Conservation (phyloP, 1,140 invertebrate species). For the Archivesica marissinica region DNA sequence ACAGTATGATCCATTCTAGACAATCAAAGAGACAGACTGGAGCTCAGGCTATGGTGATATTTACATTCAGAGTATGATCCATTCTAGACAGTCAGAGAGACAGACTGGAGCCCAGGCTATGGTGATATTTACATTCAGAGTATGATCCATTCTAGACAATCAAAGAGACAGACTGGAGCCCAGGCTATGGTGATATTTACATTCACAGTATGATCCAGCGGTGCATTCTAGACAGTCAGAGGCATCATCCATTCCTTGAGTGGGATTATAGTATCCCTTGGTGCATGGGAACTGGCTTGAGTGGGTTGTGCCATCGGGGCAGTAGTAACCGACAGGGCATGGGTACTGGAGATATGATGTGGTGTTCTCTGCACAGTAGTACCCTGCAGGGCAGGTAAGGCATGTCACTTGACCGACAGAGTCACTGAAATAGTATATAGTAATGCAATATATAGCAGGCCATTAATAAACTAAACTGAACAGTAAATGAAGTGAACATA, state of each 20-base stretch:
- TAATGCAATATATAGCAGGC: too few species aligned
- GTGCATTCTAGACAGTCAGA: conserved; percentile 79
- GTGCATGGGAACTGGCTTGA: conserved; percentile 77
- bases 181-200: too few species aligned
- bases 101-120: too few species aligned
- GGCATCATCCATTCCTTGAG: conserved; percentile 69
- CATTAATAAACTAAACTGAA: too few species aligned
- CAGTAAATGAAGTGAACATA: too few species aligned
- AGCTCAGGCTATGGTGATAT: too few species aligned
- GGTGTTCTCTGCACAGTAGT: conserved; percentile 80
- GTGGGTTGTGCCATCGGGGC: conserved; percentile 76
- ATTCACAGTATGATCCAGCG: conserved; percentile 79
- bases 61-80: conserved; percentile 80
- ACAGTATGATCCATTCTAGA: conserved; percentile 79
- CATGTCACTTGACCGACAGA: conserved; percentile 72
- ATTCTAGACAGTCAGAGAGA: conserved; percentile 77
- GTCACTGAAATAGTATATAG: conserved; percentile 73
- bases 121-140: conserved; percentile 80
- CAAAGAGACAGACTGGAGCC: too few species aligned
- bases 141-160: conserved; percentile 80
- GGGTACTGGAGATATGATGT: conserved; percentile 70
- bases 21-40: too few species aligned
- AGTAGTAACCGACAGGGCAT: conserved; percentile 80
- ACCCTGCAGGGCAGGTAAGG: conserved; percentile 78
- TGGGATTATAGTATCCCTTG: conserved; percentile 80